Evolutionary conservation across 2,113 vertebrate species (phyloP).

Genomic region (Myotis yumanensis): DNA sequence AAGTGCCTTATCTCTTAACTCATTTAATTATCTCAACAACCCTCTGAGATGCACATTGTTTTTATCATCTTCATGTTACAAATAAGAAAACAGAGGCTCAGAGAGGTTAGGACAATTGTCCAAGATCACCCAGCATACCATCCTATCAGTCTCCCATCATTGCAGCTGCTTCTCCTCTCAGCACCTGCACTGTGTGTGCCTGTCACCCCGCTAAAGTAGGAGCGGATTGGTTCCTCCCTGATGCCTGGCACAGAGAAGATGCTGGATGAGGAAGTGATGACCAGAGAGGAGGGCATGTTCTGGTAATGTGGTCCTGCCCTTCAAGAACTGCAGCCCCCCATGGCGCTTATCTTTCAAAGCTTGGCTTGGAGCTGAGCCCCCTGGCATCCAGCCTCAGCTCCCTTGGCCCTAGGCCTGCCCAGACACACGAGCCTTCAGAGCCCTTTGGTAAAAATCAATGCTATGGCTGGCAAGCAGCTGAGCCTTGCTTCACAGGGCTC

Average conservation of each 20-base stretch:
- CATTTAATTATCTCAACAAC: neutral
- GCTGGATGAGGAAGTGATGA: neutral
- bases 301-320: neutral
- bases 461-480: constrained; percentile 41
- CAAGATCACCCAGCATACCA: neutral
- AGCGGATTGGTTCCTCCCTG: no score
- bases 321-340: neutral
- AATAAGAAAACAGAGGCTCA: neutral
- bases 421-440: neutral
- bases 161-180: neutral
- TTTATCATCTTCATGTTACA: neutral
- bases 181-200: fast-evolving
- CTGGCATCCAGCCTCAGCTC: neutral
- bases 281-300: neutral
- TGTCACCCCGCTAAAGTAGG: fast-evolving
- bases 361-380: neutral
- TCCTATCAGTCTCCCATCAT: neutral
- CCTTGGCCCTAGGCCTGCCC: neutral
- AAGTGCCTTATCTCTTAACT: neutral
- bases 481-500: constrained; percentile 39
- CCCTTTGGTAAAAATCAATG: constrained; percentile 72
- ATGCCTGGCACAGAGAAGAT: neutral
- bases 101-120: neutral
- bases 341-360: neutral
- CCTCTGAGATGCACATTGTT: neutral